Percentiles rank a stretch among this genome's conserved stretches.
These are phyloP conservation scores for Bilobella aurantiaca DNA, from an alignment of 1,140 invertebrate species.

Conservation along the genomic window DNA sequence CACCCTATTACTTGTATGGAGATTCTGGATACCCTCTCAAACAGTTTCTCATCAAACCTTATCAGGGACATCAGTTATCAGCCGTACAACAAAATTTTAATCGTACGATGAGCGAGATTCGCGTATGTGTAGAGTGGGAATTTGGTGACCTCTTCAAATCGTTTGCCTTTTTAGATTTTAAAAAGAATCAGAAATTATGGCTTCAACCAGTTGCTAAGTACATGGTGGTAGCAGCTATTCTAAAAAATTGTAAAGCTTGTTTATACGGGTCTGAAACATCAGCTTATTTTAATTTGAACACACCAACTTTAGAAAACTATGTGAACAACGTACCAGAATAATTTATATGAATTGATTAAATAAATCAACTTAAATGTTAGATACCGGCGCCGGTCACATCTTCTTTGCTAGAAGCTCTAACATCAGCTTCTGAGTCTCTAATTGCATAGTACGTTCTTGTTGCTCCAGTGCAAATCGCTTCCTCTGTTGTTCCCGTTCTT, in stretches of 20 bases:
- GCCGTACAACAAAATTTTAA: constrained; percentile 1
- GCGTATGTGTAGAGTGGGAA: constrained; percentile 13
- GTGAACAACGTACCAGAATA: not conserved
- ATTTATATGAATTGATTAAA: not conserved
- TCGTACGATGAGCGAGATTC: constrained; percentile 3
- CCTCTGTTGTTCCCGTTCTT: not conserved
- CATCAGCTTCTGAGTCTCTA: not conserved
- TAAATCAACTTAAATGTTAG: too few relatives aligned
- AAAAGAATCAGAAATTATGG: constrained; percentile 12
- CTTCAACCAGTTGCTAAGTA: constrained; percentile 12
- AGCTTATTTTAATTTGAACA: not conserved
- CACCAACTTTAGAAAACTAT: not conserved
- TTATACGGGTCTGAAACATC: constrained; percentile 8
- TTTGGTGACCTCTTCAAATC: not conserved
- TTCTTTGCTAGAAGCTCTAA: not conserved
- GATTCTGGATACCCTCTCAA: constrained; percentile 16
- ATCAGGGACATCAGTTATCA: not conserved
- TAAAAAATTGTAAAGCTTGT: constrained; percentile 15
- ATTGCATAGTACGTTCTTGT: not conserved
- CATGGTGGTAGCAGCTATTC: not conserved
- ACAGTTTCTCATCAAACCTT: not conserved
- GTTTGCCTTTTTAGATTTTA: constrained; percentile 15
- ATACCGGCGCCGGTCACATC: not conserved
- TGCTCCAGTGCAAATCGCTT: not conserved
- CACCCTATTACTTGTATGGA: constrained; percentile 16